Conservation (phyloP, 2,113 vertebrate genomes). For the Hiodon alosoides region DNA sequence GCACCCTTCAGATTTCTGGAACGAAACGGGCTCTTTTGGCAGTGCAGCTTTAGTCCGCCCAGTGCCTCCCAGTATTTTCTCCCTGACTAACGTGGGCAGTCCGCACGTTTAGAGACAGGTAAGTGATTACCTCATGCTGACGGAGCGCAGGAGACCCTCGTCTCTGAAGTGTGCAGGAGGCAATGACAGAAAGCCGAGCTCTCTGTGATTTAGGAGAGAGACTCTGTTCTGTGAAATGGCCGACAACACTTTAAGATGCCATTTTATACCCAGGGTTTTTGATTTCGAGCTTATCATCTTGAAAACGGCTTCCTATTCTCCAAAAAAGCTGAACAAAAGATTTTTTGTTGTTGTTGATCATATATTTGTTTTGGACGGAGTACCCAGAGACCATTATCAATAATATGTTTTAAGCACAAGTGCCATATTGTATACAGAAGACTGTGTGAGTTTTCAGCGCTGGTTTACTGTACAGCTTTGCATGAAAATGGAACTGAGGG, state of each 20-base stretch:
- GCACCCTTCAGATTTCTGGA: neutral
- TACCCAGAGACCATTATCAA: no score
- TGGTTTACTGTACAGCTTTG: no score
- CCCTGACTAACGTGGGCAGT: neutral
- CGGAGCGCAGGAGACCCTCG: neutral
- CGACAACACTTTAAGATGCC: no score
- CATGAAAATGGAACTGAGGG: no score
- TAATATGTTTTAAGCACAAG: no score
- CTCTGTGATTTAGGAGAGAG: neutral
- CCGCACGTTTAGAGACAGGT: constrained; percentile 10
- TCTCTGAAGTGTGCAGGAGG: neutral
- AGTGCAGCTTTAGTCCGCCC: neutral
- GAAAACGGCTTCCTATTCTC: no score
- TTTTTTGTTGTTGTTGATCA: no score
- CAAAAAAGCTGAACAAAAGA: no score
- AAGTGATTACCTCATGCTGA: constrained; percentile 9
- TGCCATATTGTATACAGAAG: no score
- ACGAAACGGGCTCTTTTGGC: neutral
- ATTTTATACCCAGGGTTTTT: neutral
- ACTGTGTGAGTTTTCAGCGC: no score
- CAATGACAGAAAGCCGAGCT: neutral
- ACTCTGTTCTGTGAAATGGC: neutral
- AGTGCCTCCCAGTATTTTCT: neutral
- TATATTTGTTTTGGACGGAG: no score
- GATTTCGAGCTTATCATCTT: no score